A percentile compares a stretch with the other conserved stretches of the same genome.
Conservation (phyloP, 35 echinoderm and acorn worm species). For the Amphiura filiformis region DNA sequence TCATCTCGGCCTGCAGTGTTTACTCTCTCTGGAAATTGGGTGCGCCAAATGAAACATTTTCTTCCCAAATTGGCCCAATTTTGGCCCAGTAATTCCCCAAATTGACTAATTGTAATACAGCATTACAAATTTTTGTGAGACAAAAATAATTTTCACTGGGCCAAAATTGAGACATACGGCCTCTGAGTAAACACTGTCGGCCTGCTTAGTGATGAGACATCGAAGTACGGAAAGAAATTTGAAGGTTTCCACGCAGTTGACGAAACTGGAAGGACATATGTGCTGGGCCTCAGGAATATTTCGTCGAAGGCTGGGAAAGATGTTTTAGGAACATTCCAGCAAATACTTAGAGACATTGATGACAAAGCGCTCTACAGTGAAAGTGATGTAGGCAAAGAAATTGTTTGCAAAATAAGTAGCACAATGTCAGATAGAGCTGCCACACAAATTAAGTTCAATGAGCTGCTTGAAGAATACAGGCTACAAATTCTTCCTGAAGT, state of each 20-base stretch:
- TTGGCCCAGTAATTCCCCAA: too few relatives aligned
- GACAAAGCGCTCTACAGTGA: background rate
- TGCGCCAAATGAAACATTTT: too few relatives aligned
- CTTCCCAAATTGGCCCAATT: too few relatives aligned
- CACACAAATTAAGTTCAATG: background rate
- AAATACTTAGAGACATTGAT: slow-evolving; percentile 44
- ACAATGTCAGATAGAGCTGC: background rate
- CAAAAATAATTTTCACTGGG: too few relatives aligned
- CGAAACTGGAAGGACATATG: background rate
- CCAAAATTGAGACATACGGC: too few relatives aligned
- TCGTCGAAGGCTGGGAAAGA: slow-evolving; percentile 38
- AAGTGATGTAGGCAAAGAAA: background rate
- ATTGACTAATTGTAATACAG: background rate
- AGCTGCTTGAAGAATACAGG: background rate
- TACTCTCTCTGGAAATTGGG: too few relatives aligned
- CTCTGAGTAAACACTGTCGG: too few relatives aligned
- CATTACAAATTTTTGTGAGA: too few relatives aligned
- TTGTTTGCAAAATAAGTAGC: slow-evolving; percentile 15
- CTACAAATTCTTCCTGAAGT: background rate
- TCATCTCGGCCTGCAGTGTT: too few relatives aligned
- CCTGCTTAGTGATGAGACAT: too few relatives aligned
- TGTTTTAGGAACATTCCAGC: slow-evolving; percentile 21
- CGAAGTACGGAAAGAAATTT: slow-evolving; percentile 34
- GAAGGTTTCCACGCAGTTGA: slow-evolving; percentile 28
- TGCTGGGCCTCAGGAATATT: slow-evolving; percentile 38